A percentile compares a stretch with the other conserved stretches of the same genome.
Conservation (phyloP, 1,140 invertebrate species). For the Drosophila arawakana region DNA sequence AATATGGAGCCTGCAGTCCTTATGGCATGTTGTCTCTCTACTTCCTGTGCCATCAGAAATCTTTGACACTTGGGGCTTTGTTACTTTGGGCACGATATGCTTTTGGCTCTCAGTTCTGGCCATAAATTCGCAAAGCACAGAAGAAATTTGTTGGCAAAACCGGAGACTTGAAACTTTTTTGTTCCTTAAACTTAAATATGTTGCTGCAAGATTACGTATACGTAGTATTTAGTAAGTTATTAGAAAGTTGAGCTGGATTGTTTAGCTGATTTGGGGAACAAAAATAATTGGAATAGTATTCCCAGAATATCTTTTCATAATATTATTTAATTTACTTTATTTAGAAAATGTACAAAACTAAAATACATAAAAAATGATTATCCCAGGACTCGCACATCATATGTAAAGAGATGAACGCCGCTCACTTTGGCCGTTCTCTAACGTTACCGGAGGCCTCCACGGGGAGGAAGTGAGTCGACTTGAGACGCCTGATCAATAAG, state of each 20-base stretch:
- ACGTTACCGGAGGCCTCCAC: slow-evolving; percentile 52
- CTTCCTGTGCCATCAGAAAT: slow-evolving; percentile 35
- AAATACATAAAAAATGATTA: slow-evolving; percentile 12
- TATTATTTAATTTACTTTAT: slow-evolving; percentile 3
- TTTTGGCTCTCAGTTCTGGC: slow-evolving; percentile 35
- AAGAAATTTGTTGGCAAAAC: slow-evolving; percentile 23
- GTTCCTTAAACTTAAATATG: slow-evolving; percentile 3
- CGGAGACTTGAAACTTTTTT: slow-evolving; percentile 9
- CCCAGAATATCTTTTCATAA: not conserved
- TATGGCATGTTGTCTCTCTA: slow-evolving; percentile 33
- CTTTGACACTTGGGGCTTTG: slow-evolving; percentile 50
- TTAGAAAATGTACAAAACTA: slow-evolving; percentile 14
- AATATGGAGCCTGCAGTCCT: slow-evolving; percentile 21
- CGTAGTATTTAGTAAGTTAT: not conserved
- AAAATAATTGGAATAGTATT: too few species aligned
- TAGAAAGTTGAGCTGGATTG: not conserved
- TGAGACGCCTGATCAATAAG: slow-evolving; percentile 45
- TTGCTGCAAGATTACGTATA: slow-evolving; percentile 2
- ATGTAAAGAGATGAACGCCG: slow-evolving; percentile 31
- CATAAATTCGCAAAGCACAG: slow-evolving; percentile 31
- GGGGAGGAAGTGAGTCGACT: slow-evolving; percentile 50
- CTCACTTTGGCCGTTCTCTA: slow-evolving; percentile 44
- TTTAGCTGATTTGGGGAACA: too few species aligned
- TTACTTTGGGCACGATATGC: slow-evolving; percentile 28
- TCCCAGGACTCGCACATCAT: slow-evolving; percentile 28